Evolutionary conservation across 2,888 invertebrate genomes (phyloP).

Genomic region (Eumerus sabulonum): DNA sequence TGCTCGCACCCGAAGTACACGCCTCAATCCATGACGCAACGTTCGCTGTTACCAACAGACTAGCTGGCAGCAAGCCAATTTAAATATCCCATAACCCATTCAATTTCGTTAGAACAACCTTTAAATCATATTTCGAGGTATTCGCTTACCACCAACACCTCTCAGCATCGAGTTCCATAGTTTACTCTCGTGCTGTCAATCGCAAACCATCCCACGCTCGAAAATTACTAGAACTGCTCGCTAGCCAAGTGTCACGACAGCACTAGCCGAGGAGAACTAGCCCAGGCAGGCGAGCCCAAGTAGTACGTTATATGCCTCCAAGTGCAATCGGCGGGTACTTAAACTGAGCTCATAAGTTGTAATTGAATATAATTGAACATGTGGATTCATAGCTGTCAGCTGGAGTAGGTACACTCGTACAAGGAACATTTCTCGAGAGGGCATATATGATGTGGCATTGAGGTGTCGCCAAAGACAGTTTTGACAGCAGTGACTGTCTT

Average conservation of each 20-base stretch:
- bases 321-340: slow-evolving; percentile 39
- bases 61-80: too few relatives aligned
- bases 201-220: slow-evolving; percentile 44
- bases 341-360: slow-evolving; percentile 24
- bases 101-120: slow-evolving; percentile 18
- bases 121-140: slow-evolving; percentile 35
- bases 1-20: not conserved
- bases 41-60: too few relatives aligned
- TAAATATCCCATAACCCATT: not conserved
- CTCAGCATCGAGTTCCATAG: slow-evolving; percentile 25
- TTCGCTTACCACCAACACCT: slow-evolving; percentile 18
- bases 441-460: slow-evolving; percentile 15
- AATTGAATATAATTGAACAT: slow-evolving; percentile 55
- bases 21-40: too few relatives aligned
- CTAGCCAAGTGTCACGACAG: slow-evolving; percentile 7
- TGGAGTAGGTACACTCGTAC: slow-evolving; percentile 11
- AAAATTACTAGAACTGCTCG: not conserved
- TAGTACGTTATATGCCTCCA: slow-evolving; percentile 20
- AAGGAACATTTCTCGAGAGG: slow-evolving; percentile 10
- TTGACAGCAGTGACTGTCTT: slow-evolving; percentile 1
- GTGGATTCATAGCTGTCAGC: slow-evolving; percentile 37
- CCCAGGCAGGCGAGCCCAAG: not conserved
- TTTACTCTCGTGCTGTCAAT: slow-evolving; percentile 8
- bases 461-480: slow-evolving; percentile 4
- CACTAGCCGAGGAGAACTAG: not conserved